Base-by-base conservation (phyloP, 2,888 invertebrate genomes). In the Netelia inedita region DNA sequence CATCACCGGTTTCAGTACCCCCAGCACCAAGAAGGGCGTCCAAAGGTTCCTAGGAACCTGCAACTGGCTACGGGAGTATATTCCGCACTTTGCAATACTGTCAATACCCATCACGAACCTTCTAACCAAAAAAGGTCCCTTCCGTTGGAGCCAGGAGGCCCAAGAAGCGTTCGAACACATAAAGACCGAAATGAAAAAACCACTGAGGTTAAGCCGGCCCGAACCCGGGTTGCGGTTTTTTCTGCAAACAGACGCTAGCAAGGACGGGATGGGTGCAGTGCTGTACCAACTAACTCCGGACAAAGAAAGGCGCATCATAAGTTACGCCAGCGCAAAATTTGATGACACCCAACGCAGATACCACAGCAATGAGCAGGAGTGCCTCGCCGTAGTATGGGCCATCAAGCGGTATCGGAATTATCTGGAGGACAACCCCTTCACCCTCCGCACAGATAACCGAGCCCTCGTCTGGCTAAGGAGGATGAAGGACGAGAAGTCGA, bases 31-130 rank as follows among this genome's bases (percentile, higher is more conserved):
- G n/a, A 53, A 53, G 2, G n/a, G 5, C 1, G 23, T 76, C 10
- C 76, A 76, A 21, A 19, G 10, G n/a, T 76, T 66, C 28, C 2
- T 76, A 2, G 76, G 76, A 0, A 53, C 66, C 9, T 85, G 86
- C 74, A 84, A 82, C 55, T 85, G 74, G 81, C 59, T 81, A 16
- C n/a, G 68, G 43, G 81, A 75, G 21, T 81, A 81, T 41, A 21
- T 81, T 9, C 79, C 72, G 3, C 8, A 50, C 21, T 79, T 72
- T 41, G 59, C 72, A 1, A 21, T 6, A 19, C 0, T 43, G 14
- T n/a, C 72, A 10, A 46, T 57, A 9, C 79, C 79, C 14, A n/a
- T 79, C 21, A 79, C 79, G 8, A 61, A 79, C 1, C 72, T 79
- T 46, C 43, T 72, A 21, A n/a, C 2, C 10, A n/a, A 1, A 1